A percentile compares a stretch with the other conserved stretches of the same genome.
Conservation (phyloP, 2,797 vertebrate genomes). For the Helicolenus hilgendorfi region DNA sequence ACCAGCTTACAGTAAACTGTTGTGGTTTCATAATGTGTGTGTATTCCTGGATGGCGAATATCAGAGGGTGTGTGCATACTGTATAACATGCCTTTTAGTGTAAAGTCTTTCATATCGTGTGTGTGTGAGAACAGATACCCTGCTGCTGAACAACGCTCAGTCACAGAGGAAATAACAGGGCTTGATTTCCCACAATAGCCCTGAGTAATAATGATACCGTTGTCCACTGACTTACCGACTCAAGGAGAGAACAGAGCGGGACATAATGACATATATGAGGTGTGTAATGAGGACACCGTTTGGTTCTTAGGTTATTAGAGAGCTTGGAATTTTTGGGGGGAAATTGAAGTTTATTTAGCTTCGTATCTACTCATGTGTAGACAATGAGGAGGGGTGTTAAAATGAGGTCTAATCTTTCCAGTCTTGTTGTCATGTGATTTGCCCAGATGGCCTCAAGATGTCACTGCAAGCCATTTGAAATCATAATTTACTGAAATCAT, state of each 20-base stretch:
- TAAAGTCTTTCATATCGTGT: background rate
- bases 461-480: background rate
- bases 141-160: background rate
- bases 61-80: background rate
- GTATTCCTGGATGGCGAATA: conserved; percentile 9
- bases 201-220: conserved; percentile 48
- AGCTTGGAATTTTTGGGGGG: background rate
- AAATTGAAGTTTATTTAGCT: background rate
- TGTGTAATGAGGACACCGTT: background rate
- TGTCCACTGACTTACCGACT: conserved; percentile 15
- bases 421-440: background rate
- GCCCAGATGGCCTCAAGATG: background rate
- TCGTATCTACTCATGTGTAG: background rate
- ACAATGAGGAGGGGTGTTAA: background rate
- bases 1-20: conserved; percentile 27
- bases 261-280: background rate
- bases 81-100: background rate
- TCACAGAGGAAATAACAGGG: conserved; percentile 53
- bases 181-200: conserved; percentile 48
- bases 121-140: background rate
- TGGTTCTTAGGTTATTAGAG: background rate
- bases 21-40: background rate
- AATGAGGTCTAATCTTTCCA: background rate
- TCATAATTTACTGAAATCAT: background rate
- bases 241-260: background rate